Evolutionary conservation across 2,113 vertebrate genomes (phyloP).

Genomic region (Leiothrix lutea): DNA sequence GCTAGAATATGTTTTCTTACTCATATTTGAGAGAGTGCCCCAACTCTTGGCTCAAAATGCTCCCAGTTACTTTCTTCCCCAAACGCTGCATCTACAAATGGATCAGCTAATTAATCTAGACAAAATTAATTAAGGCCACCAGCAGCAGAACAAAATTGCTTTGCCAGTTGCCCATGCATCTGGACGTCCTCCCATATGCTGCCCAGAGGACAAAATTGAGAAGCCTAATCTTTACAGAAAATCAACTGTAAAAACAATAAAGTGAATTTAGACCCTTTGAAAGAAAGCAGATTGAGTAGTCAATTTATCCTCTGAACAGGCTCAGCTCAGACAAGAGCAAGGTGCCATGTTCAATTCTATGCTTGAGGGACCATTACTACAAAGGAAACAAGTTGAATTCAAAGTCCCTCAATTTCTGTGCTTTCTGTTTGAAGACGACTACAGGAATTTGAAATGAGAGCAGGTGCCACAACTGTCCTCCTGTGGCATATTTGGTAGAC

Average conservation of each 20-base stretch:
- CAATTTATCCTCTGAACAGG: background rate
- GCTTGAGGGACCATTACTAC: background rate
- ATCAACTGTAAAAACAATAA: background rate
- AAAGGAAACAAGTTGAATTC: background rate
- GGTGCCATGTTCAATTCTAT: background rate
- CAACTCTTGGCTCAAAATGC: background rate
- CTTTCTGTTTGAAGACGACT: background rate
- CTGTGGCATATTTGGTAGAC: background rate
- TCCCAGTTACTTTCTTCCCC: background rate
- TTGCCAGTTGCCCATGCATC: background rate
- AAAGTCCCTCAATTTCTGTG: background rate
- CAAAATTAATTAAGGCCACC: constrained; percentile 29
- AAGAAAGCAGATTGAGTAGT: background rate
- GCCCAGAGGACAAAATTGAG: constrained; percentile 4
- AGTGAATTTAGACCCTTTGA: background rate
- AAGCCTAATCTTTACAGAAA: constrained; percentile 34
- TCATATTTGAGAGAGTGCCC: background rate
- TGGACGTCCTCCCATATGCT: background rate
- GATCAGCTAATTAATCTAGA: constrained; percentile 46
- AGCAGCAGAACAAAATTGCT: background rate
- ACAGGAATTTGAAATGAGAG: background rate
- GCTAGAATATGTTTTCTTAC: background rate
- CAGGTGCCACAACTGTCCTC: background rate
- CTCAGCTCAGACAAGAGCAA: background rate
- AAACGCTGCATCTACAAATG: background rate